Evolutionary conservation across 1,140 invertebrate species (phyloP).

Genomic region (Brachionus asplanchnoidis): DNA sequence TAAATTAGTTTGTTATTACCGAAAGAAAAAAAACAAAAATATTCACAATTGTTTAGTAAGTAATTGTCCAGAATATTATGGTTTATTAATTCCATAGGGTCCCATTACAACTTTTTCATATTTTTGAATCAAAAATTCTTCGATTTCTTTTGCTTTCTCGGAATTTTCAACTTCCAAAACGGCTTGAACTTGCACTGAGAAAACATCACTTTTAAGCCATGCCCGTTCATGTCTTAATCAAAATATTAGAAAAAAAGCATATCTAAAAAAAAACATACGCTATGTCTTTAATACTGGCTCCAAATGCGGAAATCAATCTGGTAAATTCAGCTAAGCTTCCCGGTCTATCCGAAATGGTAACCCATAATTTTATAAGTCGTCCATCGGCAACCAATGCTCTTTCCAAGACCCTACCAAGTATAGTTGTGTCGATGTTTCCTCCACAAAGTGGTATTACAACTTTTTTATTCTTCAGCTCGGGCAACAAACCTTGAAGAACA

Average conservation of each 20-base stretch:
- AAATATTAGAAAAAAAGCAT: not conserved
- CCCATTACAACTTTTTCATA: conserved; percentile 60
- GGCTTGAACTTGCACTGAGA: conserved; percentile 60
- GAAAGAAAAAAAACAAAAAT: not conserved
- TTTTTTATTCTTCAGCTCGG: conserved; percentile 77
- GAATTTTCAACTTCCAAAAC: conserved; percentile 65
- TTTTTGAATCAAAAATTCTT: conserved; percentile 61
- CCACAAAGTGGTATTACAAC: conserved; percentile 78
- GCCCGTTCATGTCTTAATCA: conserved; percentile 73
- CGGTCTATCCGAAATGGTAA: conserved; percentile 76
- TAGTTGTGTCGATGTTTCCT: conserved; percentile 87
- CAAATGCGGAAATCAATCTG: conserved; percentile 67
- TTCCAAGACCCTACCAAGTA: conserved; percentile 79
- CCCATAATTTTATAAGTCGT: conserved; percentile 75
- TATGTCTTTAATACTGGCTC: conserved; percentile 62
- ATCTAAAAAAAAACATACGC: not conserved
- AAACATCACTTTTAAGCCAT: conserved; percentile 81
- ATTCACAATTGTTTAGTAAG: not conserved
- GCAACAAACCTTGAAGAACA: conserved; percentile 72
- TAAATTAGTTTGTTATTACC: not conserved
- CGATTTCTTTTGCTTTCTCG: conserved; percentile 68
- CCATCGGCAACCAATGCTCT: conserved; percentile 81
- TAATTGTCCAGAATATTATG: not conserved
- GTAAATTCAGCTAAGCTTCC: conserved; percentile 79
- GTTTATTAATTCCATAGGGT: not conserved